A percentile compares a stretch with the other conserved stretches of the same genome.
Evolutionary conservation across 2,113 vertebrate genomes (phyloP).

Genomic region (Albula goreensis): DNA sequence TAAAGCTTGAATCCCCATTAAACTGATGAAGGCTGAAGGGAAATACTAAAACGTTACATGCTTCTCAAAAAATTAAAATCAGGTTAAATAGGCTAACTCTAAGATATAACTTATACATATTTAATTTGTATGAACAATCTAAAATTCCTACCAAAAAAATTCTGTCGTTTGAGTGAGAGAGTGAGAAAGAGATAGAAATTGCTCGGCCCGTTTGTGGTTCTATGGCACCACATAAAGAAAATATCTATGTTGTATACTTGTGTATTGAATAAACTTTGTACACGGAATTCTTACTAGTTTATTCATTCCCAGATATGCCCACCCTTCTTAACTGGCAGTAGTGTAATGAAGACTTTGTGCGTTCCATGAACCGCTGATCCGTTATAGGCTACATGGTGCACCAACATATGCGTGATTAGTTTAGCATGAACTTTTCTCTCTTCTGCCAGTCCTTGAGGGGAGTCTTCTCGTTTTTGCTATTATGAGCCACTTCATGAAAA

Average conservation of each 20-base stretch:
- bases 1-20: too few species aligned
- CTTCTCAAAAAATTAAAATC: too few species aligned
- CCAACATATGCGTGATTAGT: not conserved
- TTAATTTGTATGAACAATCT: not conserved
- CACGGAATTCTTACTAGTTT: too few species aligned
- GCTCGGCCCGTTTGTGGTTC: too few species aligned
- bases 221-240: too few species aligned
- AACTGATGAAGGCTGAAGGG: too few species aligned
- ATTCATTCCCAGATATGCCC: too few species aligned
- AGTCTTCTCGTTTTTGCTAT: not conserved
- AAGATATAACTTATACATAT: not conserved
- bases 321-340: not conserved
- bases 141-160: not conserved
- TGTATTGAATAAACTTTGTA: too few species aligned
- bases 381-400: not conserved
- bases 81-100: not conserved
- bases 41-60: too few species aligned
- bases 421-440: not conserved
- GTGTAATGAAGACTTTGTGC: not conserved
- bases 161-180: too few species aligned
- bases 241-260: too few species aligned
- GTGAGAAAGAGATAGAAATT: too few species aligned
- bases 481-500: not conserved
- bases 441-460: conserved; percentile 20
- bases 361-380: not conserved